Evolutionary conservation across 1,140 invertebrate genomes (phyloP), one percentile per base, ranked within the genome.

Genomic region (Drosophila tani): DNA sequence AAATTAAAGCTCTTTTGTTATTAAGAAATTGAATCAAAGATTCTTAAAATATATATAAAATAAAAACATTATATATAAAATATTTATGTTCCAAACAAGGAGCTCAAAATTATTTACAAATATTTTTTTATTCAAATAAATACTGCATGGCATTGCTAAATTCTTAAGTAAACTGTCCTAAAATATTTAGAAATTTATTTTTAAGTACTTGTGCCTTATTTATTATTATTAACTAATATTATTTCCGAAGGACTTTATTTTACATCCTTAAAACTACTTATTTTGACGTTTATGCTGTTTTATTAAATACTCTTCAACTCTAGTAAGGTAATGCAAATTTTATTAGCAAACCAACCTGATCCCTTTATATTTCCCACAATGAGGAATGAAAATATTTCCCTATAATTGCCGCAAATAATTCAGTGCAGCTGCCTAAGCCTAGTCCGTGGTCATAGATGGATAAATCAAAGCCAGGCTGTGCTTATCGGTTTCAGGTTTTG

Each of bases 391-490:
- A 46, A 47, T 27, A n/a, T 32, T 32, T 43, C 5, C 19, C 46
- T 21, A n/a, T 35, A 32, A 56, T 57, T 70, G 32, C 35, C 51
- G 41, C 51, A 70, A 65, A 21, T 38, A 47, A 45, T 41, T 59
- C 15, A 17, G n/a, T 21, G 43, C 66, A 53, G 15, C 15, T 49
- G 32, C 6, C 32, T 63, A 45, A 68, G 21, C 35, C 27, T 9
- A 21, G 55, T 41, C 65, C 38, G 14, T 57, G 56, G 41, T 62
- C 58, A 35, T 56, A 27, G 17, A 51, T 68, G 60, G 79, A 75
- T 83, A 79, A 87, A 82, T 86, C 83, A 82, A 69, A 62, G 38
- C 65, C 64, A 35, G 74, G 41, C 50, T 50, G 32, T 21, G 60
- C 50, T 53, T 71, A 68, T 71, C 66, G 43, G 17, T 21, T 40